phyloP scores from a whole-genome alignment of 2,113 vertebrate species.

The Trinectes maculatus region DNA sequence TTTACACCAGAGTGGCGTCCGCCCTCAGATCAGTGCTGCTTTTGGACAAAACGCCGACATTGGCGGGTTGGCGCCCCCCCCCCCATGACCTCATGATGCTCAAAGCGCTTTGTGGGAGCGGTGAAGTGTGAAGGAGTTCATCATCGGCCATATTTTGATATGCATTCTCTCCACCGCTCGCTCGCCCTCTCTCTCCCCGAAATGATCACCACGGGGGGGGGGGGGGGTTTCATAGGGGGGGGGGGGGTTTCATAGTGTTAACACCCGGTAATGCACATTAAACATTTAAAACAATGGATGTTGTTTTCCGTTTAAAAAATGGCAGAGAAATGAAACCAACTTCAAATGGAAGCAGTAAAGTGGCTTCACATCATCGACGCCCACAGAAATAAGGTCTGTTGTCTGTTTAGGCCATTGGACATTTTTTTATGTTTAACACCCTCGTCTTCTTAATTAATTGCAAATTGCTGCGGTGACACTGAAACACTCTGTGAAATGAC shows the following conservation, averaged over 20 bases:
- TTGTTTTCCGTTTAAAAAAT: slow-evolving; percentile 4
- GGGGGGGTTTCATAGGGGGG: no score
- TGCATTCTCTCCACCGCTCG: not conserved
- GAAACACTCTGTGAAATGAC: slow-evolving; percentile 23
- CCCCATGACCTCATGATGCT: slow-evolving; percentile 14
- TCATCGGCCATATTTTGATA: slow-evolving; percentile 34
- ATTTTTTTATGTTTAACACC: slow-evolving; percentile 35
- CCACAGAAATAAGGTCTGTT: slow-evolving; percentile 19
- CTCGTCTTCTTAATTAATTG: slow-evolving; percentile 58
- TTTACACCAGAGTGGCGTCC: not conserved
- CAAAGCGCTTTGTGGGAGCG: slow-evolving; percentile 15
- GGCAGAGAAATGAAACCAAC: not conserved
- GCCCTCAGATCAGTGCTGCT: not conserved
- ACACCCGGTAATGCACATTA: not conserved
- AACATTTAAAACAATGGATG: not conserved
- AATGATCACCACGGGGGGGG: slow-evolving; percentile 3
- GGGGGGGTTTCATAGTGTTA: not conserved
- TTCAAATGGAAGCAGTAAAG: not conserved
- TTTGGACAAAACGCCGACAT: no score
- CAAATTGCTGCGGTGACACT: slow-evolving; percentile 39
- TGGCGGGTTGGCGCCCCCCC: no score
- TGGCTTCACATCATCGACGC: slow-evolving; percentile 4
- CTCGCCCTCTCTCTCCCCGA: not conserved
- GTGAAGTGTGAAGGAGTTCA: slow-evolving; percentile 43
- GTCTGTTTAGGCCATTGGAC: slow-evolving; percentile 17